Conservation (phyloP, 2,797 vertebrate genomes). For the Bradypus variegatus region DNA sequence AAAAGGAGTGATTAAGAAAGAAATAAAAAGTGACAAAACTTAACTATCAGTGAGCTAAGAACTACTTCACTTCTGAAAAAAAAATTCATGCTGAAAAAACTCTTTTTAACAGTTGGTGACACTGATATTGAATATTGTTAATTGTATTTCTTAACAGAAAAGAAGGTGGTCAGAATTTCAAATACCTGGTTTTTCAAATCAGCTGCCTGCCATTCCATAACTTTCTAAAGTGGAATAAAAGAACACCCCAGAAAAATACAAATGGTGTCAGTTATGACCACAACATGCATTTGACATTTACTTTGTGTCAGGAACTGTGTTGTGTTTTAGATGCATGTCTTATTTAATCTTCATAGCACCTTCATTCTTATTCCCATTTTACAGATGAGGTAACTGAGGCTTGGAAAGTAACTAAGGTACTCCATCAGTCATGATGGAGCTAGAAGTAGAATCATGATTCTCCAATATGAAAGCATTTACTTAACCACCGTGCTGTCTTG, state of each 20-base stretch:
- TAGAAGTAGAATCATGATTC: slow-evolving; percentile 7
- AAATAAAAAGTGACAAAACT: not conserved
- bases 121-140: not conserved
- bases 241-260: not conserved
- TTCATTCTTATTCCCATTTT: not conserved
- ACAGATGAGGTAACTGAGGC: not conserved
- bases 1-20: not conserved
- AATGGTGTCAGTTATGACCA: not conserved
- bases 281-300: not conserved
- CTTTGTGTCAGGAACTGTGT: not conserved
- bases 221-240: not conserved
- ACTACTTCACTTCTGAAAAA: not conserved
- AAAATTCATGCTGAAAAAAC: not conserved
- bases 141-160: not conserved
- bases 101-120: not conserved
- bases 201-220: not conserved
- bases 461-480: not conserved
- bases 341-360: not conserved
- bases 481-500: not conserved
- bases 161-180: not conserved
- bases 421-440: not conserved
- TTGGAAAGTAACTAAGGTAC: not conserved
- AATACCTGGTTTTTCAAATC: not conserved
- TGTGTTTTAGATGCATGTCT: not conserved
- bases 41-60: not conserved